phyloP scores from a whole-genome alignment of 53 echinoderm and acorn worm genomes.

The Echinometra lucunter region DNA sequence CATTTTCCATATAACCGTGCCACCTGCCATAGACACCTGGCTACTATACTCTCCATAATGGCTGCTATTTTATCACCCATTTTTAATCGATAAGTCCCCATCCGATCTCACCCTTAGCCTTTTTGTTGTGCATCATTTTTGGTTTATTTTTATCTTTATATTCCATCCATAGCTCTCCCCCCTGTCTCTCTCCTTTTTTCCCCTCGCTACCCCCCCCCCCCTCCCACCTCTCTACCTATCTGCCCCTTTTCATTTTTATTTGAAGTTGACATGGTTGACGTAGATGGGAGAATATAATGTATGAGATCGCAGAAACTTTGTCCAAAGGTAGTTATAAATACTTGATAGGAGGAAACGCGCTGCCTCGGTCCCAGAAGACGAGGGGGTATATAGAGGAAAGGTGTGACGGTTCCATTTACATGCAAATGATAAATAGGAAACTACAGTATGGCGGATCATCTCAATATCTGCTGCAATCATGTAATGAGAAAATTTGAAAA shows the following conservation, averaged over 20 bases:
- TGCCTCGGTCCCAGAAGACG: conserved; percentile 10
- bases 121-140: neutral
- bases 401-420: neutral
- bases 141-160: neutral
- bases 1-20: neutral
- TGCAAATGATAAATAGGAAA: neutral
- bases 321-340: conserved; percentile 30
- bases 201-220: neutral
- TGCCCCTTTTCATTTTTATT: neutral
- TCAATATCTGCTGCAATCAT: neutral
- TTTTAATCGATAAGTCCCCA: conserved; percentile 25
- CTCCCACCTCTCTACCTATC: neutral
- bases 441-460: neutral
- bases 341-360: conserved; percentile 39
- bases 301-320: neutral
- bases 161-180: neutral
- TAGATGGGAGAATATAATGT: conserved; percentile 7
- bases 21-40: conserved; percentile 15
- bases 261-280: conserved; percentile 42
- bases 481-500: neutral
- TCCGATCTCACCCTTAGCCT: neutral
- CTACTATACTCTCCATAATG: neutral
- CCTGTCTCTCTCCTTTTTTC: neutral
- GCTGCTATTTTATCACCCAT: conserved; percentile 34
- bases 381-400: conserved; percentile 3